These are phyloP conservation scores for Cariama cristata DNA, from an alignment of 2,113 vertebrate genomes.

Conservation along the genomic window DNA sequence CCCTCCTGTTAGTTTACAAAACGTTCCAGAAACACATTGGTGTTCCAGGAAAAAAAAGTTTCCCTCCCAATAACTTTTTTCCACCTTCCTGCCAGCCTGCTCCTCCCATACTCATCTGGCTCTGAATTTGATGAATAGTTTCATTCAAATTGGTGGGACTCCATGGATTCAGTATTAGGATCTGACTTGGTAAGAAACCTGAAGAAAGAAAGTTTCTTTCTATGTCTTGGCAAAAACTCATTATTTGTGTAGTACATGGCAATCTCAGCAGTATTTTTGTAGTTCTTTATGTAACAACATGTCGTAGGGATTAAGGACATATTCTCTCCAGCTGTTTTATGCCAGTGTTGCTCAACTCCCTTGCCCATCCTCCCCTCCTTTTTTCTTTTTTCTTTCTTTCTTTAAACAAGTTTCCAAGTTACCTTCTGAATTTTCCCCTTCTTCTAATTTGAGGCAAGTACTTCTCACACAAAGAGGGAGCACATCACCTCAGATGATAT, in stretches of 20 bases:
- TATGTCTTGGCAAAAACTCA: neutral
- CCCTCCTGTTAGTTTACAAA: neutral
- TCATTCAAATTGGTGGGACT: neutral
- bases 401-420: neutral
- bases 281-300: neutral
- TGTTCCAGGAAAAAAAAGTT: neutral
- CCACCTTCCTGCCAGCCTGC: neutral
- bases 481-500: neutral
- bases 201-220: neutral
- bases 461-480: neutral
- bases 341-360: neutral
- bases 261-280: neutral
- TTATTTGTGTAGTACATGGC: neutral
- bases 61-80: neutral
- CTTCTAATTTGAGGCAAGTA: neutral
- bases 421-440: neutral
- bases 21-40: neutral
- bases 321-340: neutral
- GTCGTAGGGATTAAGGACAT: neutral
- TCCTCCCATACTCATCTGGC: neutral
- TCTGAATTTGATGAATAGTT: neutral
- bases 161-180: neutral
- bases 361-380: fast-evolving
- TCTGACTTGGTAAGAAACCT: neutral
- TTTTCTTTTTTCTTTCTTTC: too few relatives aligned